Conservation (phyloP, 2,888 invertebrate genomes). For the Toxonevra muliebris region DNA sequence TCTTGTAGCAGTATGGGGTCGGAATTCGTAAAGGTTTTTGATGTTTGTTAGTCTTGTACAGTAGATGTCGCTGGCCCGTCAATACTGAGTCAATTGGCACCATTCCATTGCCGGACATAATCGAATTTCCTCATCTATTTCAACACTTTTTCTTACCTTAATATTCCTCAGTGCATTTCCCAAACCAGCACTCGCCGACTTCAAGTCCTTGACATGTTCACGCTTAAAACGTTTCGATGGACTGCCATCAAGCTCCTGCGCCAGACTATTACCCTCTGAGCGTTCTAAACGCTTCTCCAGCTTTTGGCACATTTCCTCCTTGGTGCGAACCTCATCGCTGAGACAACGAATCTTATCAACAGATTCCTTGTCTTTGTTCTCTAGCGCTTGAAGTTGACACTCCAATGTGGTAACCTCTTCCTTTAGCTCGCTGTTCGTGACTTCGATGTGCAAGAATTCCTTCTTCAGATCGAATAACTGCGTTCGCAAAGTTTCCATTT, state of each 20-base stretch:
- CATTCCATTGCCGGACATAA: too few relatives aligned
- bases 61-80: too few relatives aligned
- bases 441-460: conserved; percentile 72
- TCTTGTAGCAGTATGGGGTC: too few relatives aligned
- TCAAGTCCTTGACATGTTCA: conserved; percentile 48
- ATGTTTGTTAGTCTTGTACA: too few relatives aligned
- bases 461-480: conserved; percentile 69
- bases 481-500: conserved; percentile 67
- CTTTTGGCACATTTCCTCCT: conserved; percentile 56
- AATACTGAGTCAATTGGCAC: not conserved
- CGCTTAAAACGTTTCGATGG: conserved; percentile 55
- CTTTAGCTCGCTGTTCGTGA: conserved; percentile 74
- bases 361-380: conserved; percentile 68
- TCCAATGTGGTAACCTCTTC: conserved; percentile 75
- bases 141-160: conserved; percentile 43
- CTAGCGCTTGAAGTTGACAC: conserved; percentile 69
- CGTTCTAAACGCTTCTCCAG: conserved; percentile 54
- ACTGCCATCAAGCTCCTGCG: conserved; percentile 58
- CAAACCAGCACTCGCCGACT: conserved; percentile 53
- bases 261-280: conserved; percentile 55
- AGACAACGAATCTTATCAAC: conserved; percentile 70
- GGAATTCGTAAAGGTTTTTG: too few relatives aligned
- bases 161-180: conserved; percentile 53
- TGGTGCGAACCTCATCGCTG: conserved; percentile 68
- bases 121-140: too few relatives aligned